phyloP scores from a whole-genome alignment of 92 coral and sea anemone genomes.

The Desmophyllum pertusum region DNA sequence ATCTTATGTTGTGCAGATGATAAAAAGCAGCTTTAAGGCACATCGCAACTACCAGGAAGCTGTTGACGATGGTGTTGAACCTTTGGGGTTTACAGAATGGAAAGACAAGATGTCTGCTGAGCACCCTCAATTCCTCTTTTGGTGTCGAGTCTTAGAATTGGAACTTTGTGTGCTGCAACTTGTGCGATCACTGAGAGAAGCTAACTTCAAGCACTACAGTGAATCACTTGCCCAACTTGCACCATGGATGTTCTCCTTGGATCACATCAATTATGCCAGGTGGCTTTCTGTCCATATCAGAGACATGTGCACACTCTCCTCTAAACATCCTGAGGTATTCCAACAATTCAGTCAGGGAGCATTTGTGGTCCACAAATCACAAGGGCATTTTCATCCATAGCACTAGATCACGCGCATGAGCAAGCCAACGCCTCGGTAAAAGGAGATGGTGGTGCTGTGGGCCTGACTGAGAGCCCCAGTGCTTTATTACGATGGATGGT shows the following conservation, averaged over 20 bases:
- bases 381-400: slow-evolving; percentile 53
- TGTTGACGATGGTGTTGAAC: not conserved
- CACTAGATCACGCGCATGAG: too few relatives aligned
- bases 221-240: slow-evolving; percentile 18
- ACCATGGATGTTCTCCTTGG: slow-evolving; percentile 55
- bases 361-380: slow-evolving; percentile 67
- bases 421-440: slow-evolving; percentile 64
- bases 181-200: slow-evolving; percentile 47
- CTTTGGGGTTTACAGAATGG: slow-evolving; percentile 45
- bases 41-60: not conserved
- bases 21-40: too few relatives aligned
- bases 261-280: slow-evolving; percentile 61
- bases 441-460: too few relatives aligned
- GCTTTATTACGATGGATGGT: slow-evolving; percentile 74
- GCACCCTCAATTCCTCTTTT: slow-evolving; percentile 61
- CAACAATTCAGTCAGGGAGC: slow-evolving; percentile 48
- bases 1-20: too few relatives aligned
- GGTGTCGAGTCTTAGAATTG: slow-evolving; percentile 48
- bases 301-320: slow-evolving; percentile 49
- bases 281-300: slow-evolving; percentile 70
- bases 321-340: slow-evolving; percentile 64
- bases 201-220: slow-evolving; percentile 43
- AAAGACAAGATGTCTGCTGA: slow-evolving; percentile 18
- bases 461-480: slow-evolving; percentile 58
- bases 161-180: slow-evolving; percentile 56